Evolutionary conservation across 2,797 vertebrate genomes (phyloP).

Genomic region (Sphenopsis melanotis): DNA sequence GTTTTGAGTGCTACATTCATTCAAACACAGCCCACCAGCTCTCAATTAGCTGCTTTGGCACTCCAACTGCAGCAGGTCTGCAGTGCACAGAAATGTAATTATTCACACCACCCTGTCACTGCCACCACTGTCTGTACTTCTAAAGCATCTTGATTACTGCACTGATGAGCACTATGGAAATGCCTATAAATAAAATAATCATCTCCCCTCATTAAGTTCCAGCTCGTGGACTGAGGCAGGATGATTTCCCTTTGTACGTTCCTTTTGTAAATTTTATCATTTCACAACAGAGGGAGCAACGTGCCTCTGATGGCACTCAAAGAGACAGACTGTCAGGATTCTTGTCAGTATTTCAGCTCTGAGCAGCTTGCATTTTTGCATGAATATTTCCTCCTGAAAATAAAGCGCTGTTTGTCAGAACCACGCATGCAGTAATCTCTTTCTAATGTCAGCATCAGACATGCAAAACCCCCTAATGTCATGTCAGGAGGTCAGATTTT

Average conservation of each 20-base stretch:
- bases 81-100: constrained; percentile 17
- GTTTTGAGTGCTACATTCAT: neutral
- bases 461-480: neutral
- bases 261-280: constrained; percentile 44
- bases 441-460: constrained; percentile 27
- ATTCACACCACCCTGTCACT: neutral
- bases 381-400: constrained; percentile 41
- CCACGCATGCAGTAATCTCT: neutral
- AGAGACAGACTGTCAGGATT: constrained; percentile 54
- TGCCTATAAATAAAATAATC: constrained; percentile 55
- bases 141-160: constrained; percentile 43
- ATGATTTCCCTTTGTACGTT: constrained; percentile 54
- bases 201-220: constrained; percentile 46
- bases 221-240: neutral
- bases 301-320: constrained; percentile 28
- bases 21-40: neutral
- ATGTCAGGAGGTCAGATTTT: constrained; percentile 26
- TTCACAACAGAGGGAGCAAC: constrained; percentile 41
- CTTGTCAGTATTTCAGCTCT: constrained; percentile 46
- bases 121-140: constrained; percentile 21
- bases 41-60: neutral
- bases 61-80: constrained; percentile 2
- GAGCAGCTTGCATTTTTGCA: constrained; percentile 11
- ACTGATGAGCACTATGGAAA: constrained; percentile 46
- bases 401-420: constrained; percentile 28